Evolutionary conservation across 2,797 vertebrate genomes (phyloP), one percentile per base, ranked within the genome.

Genomic region (Diplodus sargus): DNA sequence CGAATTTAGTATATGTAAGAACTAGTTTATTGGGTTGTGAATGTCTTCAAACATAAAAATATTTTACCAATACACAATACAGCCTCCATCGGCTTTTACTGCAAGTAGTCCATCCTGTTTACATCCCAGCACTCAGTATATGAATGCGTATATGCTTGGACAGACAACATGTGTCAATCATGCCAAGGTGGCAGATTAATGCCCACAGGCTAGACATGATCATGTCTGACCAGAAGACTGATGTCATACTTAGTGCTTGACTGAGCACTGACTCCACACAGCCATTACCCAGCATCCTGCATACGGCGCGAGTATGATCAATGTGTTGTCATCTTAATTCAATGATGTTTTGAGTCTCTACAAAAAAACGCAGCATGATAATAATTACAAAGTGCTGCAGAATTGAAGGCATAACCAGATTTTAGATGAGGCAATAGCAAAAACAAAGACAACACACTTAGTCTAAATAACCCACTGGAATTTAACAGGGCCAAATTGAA

Each of bases 151-250:
- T 13, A 48, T 81, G 58, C 22, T 79, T 60, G 52, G 66, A 79
- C n/a, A 62, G 66, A 84, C 4, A 20, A 51, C 51, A 66, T 8
- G 23, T 25, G 57, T 82, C 70, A 73, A 47, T 89, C 83, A 79
- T 42, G 62, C 22, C 20, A 43, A 18, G 2, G 49, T 63, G 69
- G 69, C 56, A 88, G 76, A 83, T 69, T n/a, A 52, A 87, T 49
- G 62, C 53, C 53, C 42, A 47, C 54, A 63, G 71, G 34, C 68
- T 57, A 23, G 8, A n/a, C 60, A 49, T 61, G 58, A 30, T 70
- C 57, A 63, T 64, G 65, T 69, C 75, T 71, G 49, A 80, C n/a
- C 57, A 75, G 17, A 52, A 51, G 74, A 78, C 67, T 4, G 64
- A 74, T 13, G 1, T 49, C 18, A 22, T 15, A 59, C 47, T 68